A percentile compares a stretch with the other conserved stretches of the same genome.
These are phyloP conservation scores for Otolemur crassicaudatus DNA, from an alignment of 2,797 vertebrate genomes.

Conservation along the genomic window DNA sequence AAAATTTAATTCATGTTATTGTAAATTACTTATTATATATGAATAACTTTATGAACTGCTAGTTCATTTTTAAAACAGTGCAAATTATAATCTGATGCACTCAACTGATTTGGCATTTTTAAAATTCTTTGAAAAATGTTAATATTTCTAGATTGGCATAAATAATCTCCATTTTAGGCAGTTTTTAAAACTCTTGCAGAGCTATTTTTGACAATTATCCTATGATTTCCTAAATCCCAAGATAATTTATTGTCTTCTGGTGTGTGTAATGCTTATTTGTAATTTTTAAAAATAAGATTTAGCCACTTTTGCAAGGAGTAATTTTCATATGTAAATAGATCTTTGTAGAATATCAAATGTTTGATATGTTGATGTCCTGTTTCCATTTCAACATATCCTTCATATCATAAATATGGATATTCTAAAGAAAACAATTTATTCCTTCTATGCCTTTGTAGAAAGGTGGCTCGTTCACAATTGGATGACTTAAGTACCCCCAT, in stretches of 20 bases:
- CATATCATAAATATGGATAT: neutral
- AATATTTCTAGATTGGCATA: neutral
- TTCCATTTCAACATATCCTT: neutral
- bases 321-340: constrained; percentile 14
- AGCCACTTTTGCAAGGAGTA: neutral
- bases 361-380: neutral
- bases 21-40: constrained; percentile 6
- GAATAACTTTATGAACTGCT: neutral
- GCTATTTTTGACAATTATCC: neutral
- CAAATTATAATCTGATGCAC: neutral
- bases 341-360: neutral
- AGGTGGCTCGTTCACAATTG: neutral
- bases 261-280: neutral
- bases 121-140: constrained; percentile 43
- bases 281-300: constrained; percentile 39
- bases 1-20: neutral
- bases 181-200: neutral
- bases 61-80: neutral
- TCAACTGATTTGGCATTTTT: neutral
- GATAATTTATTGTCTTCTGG: constrained; percentile 18
- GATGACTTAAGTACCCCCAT: neutral
- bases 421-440: constrained; percentile 6
- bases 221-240: constrained; percentile 11
- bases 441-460: constrained; percentile 7
- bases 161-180: neutral